Percentiles rank a stretch among this genome's conserved stretches.
Evolutionary conservation across 2,888 invertebrate genomes (phyloP).

Genomic region (Amphipoea lucens): DNA sequence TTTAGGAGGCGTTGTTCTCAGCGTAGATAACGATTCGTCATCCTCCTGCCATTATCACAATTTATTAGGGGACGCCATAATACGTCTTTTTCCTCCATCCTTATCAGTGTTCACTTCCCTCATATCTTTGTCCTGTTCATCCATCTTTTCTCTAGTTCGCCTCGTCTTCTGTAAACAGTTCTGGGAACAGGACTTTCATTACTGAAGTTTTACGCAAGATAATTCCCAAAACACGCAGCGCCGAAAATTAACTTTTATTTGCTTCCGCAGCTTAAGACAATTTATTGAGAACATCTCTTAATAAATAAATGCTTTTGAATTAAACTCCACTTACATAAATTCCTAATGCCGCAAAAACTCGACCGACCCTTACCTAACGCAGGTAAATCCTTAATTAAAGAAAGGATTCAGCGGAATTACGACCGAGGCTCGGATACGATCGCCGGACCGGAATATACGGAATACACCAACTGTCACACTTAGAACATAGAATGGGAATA

Average conservation of each 20-base stretch:
- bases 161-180: not conserved
- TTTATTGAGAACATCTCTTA: slow-evolving; percentile 34
- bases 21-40: slow-evolving; percentile 28
- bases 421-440: slow-evolving; percentile 30
- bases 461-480: slow-evolving; percentile 55
- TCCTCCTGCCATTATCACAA: slow-evolving; percentile 21
- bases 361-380: slow-evolving; percentile 44
- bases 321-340: slow-evolving; percentile 47
- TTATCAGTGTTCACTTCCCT: not conserved
- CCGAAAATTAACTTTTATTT: slow-evolving; percentile 36
- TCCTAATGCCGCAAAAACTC: slow-evolving; percentile 55
- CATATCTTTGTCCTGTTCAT: not conserved
- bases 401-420: slow-evolving; percentile 61
- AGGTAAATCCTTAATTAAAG: slow-evolving; percentile 67
- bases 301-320: slow-evolving; percentile 43
- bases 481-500: not conserved
- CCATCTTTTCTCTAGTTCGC: not conserved
- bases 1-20: slow-evolving; percentile 5
- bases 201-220: not conserved
- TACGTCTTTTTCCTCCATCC: slow-evolving; percentile 18
- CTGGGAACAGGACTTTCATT: not conserved
- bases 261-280: slow-evolving; percentile 11
- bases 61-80: slow-evolving; percentile 31
- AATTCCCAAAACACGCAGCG: slow-evolving; percentile 7
- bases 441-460: slow-evolving; percentile 49